Percentiles rank a stretch among this genome's conserved stretches.
phyloP scores from a whole-genome alignment of 2,113 vertebrate genomes.

The Lanius collurio region DNA sequence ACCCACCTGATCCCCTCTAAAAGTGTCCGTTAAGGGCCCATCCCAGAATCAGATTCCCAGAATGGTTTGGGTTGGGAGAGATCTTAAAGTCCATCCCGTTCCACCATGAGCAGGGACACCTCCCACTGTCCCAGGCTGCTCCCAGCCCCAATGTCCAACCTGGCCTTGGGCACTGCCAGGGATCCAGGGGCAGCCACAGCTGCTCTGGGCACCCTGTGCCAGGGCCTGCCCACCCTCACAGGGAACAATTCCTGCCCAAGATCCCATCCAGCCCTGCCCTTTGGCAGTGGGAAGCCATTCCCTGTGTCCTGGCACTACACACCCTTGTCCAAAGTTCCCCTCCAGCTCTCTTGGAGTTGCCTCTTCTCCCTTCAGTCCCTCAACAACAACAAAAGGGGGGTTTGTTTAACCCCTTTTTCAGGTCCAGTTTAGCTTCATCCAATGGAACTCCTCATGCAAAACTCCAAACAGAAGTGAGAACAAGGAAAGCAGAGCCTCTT shows the following conservation, averaged over 20 bases:
- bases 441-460: background rate
- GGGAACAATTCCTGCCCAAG: rapidly evolving
- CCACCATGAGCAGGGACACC: background rate
- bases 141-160: rapidly evolving
- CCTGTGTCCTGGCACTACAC: rapidly evolving
- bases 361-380: background rate
- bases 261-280: rapidly evolving
- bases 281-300: background rate
- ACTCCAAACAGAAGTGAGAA: background rate
- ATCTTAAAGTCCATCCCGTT: rapidly evolving
- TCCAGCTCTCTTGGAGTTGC: background rate
- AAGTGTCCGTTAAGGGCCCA: background rate
- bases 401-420: background rate
- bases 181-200: background rate
- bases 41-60: background rate
- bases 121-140: rapidly evolving
- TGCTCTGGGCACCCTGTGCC: background rate
- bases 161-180: rapidly evolving
- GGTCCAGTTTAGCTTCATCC: background rate
- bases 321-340: background rate
- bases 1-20: background rate
- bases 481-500: rapidly evolving
- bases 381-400: background rate
- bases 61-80: background rate
- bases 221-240: rapidly evolving